Evolutionary conservation across 2,113 vertebrate species (phyloP).

Genomic region (Petaurus breviceps): DNA sequence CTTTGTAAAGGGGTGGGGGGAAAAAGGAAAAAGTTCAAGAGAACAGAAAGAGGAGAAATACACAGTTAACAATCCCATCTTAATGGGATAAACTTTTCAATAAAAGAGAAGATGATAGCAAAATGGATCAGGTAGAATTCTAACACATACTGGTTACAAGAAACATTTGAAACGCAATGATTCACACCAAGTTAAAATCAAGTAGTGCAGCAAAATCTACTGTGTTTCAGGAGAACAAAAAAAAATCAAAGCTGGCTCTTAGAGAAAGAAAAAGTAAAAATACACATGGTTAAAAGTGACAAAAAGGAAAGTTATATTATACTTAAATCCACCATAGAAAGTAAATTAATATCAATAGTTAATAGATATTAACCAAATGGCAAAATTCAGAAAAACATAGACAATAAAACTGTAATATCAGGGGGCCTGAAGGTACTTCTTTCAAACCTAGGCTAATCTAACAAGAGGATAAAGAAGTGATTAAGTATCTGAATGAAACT

Average conservation of each 20-base stretch:
- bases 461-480: not conserved
- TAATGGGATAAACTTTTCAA: not conserved
- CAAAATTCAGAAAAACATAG: not conserved
- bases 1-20: not conserved
- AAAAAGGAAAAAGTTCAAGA: not conserved
- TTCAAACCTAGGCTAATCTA: not conserved
- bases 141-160: not conserved
- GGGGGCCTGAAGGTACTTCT: not conserved
- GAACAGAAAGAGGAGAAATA: not conserved
- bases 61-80: not conserved
- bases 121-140: not conserved
- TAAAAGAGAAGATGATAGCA: not conserved
- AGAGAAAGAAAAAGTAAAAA: not conserved
- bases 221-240: not conserved
- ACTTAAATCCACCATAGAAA: no score
- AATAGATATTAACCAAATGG: not conserved
- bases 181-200: not conserved
- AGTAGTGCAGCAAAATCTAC: not conserved
- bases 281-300: not conserved
- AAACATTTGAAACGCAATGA: not conserved
- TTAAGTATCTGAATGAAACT: not conserved
- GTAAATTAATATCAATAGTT: no score
- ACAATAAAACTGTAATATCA: not conserved
- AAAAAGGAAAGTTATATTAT: no score
- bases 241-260: not conserved